Percentiles rank a stretch among this genome's conserved stretches.
Evolutionary conservation across 2,797 vertebrate genomes (phyloP).

Genomic region (Thaleichthys pacificus): DNA sequence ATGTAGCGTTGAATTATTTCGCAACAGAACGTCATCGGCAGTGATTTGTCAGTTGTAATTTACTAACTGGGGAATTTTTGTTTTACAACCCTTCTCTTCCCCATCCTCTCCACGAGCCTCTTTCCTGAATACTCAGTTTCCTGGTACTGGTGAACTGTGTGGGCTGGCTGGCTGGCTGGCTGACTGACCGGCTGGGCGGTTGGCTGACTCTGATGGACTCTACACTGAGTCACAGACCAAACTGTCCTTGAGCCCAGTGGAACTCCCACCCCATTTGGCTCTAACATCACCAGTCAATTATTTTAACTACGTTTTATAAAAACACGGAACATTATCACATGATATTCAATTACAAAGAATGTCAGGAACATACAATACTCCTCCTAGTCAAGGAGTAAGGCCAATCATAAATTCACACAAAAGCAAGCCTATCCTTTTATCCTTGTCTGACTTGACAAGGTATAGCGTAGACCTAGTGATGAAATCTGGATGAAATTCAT

Average conservation of each 20-base stretch:
- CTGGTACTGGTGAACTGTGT: slow-evolving; percentile 47
- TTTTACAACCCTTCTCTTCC: neutral
- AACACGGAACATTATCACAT: slow-evolving; percentile 34
- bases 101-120: slow-evolving; percentile 5
- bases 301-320: slow-evolving; percentile 36
- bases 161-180: slow-evolving; percentile 25
- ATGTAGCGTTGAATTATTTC: no score
- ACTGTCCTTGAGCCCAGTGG: slow-evolving; percentile 64
- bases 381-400: neutral
- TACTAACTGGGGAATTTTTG: neutral
- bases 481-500: slow-evolving; percentile 60
- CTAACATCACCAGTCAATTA: slow-evolving; percentile 46
- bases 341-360: neutral
- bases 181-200: neutral
- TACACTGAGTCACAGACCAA: slow-evolving; percentile 61
- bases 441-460: slow-evolving; percentile 30
- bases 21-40: neutral
- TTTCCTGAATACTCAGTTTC: slow-evolving; percentile 31
- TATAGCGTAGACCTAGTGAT: slow-evolving; percentile 45
- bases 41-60: neutral
- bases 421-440: slow-evolving; percentile 29
- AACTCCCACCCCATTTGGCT: slow-evolving; percentile 60
- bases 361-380: neutral
- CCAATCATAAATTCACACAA: slow-evolving; percentile 48
- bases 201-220: slow-evolving; percentile 31